Conservation (phyloP, 1,140 invertebrate genomes). For the Plectrocnemia conspersa region DNA sequence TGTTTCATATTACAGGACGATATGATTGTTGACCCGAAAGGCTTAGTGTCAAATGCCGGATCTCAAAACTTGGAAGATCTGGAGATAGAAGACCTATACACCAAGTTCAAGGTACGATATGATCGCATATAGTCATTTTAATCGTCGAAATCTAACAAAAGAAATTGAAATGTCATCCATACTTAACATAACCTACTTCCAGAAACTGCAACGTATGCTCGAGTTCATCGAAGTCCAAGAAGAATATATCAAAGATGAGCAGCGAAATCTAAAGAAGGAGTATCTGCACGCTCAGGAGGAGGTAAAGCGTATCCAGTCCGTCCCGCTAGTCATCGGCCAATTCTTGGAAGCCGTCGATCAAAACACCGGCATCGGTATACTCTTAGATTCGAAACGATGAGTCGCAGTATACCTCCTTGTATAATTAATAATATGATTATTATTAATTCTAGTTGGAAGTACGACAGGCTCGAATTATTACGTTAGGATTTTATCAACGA, state of each 20-base stretch:
- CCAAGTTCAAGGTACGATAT: conserved; percentile 78
- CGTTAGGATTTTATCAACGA: conserved; percentile 92
- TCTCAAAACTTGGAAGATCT: conserved; percentile 43
- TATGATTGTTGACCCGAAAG: conserved; percentile 45
- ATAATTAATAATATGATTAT: conserved; percentile 6
- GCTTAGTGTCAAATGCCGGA: conserved; percentile 39
- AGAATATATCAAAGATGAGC: conserved; percentile 98
- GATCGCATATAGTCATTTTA: too few relatives aligned
- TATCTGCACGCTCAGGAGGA: conserved; percentile 97
- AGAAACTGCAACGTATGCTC: conserved; percentile 94
- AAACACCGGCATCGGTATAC: conserved; percentile 84
- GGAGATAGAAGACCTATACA: conserved; percentile 79
- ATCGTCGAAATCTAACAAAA: too few relatives aligned
- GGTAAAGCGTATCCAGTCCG: conserved; percentile 96
- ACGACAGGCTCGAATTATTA: conserved; percentile 93
- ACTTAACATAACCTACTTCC: too few relatives aligned
- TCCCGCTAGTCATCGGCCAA: conserved; percentile 95
- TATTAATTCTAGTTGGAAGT: conserved; percentile 54
- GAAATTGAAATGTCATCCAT: too few relatives aligned
- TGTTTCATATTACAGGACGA: conserved; percentile 43
- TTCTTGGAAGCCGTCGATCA: conserved; percentile 98
- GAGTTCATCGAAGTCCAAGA: conserved; percentile 97
- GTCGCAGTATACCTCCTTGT: background rate
- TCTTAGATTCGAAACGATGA: background rate
- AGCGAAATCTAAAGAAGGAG: conserved; percentile 95